Conservation (phyloP, 1,140 invertebrate genomes). For the Pseudobourletiella spinata region DNA sequence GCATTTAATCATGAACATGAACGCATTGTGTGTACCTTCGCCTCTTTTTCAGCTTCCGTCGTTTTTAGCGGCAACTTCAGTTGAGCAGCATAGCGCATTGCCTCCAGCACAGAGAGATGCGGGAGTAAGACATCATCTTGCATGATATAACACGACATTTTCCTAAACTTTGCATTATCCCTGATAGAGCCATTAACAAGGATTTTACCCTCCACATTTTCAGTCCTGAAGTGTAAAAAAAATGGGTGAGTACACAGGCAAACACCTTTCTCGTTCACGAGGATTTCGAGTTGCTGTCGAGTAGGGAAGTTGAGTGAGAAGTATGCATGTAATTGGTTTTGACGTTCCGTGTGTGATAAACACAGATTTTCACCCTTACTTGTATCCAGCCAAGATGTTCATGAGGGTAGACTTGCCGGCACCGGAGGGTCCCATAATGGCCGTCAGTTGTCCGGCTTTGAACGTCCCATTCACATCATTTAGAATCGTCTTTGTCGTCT, state of each 20-base stretch:
- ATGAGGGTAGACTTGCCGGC: slow-evolving; percentile 52
- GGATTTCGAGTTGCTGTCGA: no score
- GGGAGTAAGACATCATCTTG: slow-evolving; percentile 86
- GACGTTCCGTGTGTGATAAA: no score
- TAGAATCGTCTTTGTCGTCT: not conserved
- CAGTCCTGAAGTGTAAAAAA: slow-evolving; percentile 84
- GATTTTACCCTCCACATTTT: slow-evolving; percentile 76
- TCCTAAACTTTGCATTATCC: slow-evolving; percentile 80
- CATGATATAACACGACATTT: slow-evolving; percentile 92
- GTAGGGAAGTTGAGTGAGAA: no score
- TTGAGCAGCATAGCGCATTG: slow-evolving; percentile 83
- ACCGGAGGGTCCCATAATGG: slow-evolving; percentile 47
- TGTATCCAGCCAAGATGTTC: slow-evolving; percentile 50
- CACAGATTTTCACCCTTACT: no score
- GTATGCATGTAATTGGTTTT: no score
- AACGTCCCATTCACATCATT: slow-evolving; percentile 1
- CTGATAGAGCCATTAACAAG: slow-evolving; percentile 62
- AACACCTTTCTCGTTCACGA: slow-evolving; percentile 47
- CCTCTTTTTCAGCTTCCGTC: slow-evolving; percentile 58
- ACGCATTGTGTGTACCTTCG: slow-evolving; percentile 56
- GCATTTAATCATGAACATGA: not conserved
- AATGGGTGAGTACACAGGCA: slow-evolving; percentile 93
- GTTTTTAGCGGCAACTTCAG: slow-evolving; percentile 77
- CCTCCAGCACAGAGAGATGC: slow-evolving; percentile 76
- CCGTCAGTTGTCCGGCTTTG: slow-evolving; percentile 46